Conservation (phyloP, 2,888 invertebrate species). For the Ctena decussata region DNA sequence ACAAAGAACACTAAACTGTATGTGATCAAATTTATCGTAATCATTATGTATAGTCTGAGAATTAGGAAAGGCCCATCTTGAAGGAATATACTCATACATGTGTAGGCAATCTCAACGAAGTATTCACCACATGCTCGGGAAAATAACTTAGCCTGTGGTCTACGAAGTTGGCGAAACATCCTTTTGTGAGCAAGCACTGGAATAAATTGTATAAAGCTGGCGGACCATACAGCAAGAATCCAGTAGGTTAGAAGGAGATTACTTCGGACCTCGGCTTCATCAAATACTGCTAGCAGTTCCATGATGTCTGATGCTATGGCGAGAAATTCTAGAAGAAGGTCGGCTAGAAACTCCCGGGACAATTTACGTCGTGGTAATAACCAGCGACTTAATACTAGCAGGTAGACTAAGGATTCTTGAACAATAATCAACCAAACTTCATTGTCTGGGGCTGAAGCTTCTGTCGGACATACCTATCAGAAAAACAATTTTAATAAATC, state of each 20-base stretch:
- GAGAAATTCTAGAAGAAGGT: conserved; percentile 85
- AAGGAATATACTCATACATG: conserved; percentile 68
- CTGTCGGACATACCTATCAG: not conserved
- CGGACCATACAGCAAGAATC: conserved; percentile 83
- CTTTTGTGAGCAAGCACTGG: conserved; percentile 75
- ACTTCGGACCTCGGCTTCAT: conserved; percentile 73
- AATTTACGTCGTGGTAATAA: conserved; percentile 71
- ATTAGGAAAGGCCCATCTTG: conserved; percentile 79
- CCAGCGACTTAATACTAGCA: conserved; percentile 69
- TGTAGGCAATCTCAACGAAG: conserved; percentile 58
- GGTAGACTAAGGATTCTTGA: conserved; percentile 67
- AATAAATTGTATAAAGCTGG: conserved; percentile 85
- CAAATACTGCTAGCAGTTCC: conserved; percentile 76
- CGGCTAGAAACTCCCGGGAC: conserved; percentile 80
- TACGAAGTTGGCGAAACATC: conserved; percentile 42
- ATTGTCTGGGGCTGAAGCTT: not conserved
- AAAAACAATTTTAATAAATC: too few species aligned
- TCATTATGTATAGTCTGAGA: conserved; percentile 91
- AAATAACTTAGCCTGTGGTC: conserved; percentile 20
- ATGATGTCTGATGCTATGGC: conserved; percentile 84
- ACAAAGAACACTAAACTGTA: conserved; percentile 84
- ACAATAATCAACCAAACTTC: conserved; percentile 70
- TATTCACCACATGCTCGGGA: conserved; percentile 46
- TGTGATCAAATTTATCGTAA: conserved; percentile 90
- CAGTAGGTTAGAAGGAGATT: conserved; percentile 80